Percentiles rank a stretch among this genome's conserved stretches.
These are phyloP conservation scores for Hystrix brachyura DNA, from an alignment of 2,113 vertebrate genomes.

Conservation along the genomic window DNA sequence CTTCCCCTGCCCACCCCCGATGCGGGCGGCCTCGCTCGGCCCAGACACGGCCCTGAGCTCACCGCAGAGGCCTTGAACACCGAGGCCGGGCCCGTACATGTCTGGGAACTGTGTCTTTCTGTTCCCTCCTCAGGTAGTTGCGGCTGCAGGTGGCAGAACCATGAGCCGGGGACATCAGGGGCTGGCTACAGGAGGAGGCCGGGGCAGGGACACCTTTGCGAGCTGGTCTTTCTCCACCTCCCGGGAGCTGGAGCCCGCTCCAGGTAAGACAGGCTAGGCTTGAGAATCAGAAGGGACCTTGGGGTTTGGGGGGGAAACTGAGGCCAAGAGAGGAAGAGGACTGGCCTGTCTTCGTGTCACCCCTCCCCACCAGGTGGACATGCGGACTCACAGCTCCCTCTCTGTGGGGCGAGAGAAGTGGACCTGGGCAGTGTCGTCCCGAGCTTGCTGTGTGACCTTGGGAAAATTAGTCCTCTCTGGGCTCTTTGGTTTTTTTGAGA, in stretches of 20 bases:
- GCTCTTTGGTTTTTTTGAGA: neutral
- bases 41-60: neutral
- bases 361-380: neutral
- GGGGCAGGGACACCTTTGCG: neutral
- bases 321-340: neutral
- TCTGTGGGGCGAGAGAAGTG: neutral
- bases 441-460: neutral
- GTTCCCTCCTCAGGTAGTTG: conserved; percentile 52
- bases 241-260: neutral
- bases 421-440: neutral
- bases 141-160: neutral
- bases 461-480: neutral
- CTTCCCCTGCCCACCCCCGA: neutral
- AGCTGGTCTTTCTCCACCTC: neutral
- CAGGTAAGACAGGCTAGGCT: neutral
- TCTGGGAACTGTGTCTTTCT: neutral
- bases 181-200: neutral
- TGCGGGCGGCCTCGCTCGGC: neutral
- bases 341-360: neutral
- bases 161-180: neutral
- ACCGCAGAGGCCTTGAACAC: neutral
- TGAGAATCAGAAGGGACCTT: neutral
- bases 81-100: neutral
- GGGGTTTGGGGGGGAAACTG: neutral
- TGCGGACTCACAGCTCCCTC: neutral